Evolutionary conservation across 2,113 vertebrate genomes (phyloP).

Genomic region (Notothenia coriiceps): DNA sequence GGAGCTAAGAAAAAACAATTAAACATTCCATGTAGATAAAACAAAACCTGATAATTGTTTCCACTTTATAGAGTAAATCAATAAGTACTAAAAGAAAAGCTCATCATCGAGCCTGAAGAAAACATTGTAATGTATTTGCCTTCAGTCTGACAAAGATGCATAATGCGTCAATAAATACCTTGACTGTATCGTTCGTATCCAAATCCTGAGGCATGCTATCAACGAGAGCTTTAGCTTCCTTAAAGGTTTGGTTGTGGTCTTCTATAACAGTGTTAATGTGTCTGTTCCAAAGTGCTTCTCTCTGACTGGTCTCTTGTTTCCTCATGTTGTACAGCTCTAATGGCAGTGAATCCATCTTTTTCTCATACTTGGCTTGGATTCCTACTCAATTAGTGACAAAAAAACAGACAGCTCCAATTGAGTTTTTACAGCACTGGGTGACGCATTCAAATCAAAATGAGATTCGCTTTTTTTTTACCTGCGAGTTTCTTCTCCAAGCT

Average conservation of each 20-base stretch:
- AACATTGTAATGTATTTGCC: background rate
- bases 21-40: constrained; percentile 1
- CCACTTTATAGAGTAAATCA: background rate
- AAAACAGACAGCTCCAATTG: background rate
- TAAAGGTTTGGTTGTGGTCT: constrained; percentile 86
- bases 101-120: background rate
- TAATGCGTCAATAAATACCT: constrained; percentile 80
- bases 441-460: background rate
- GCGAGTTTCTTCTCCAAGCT: constrained; percentile 86
- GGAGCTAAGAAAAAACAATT: constrained; percentile 68
- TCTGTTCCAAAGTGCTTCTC: constrained; percentile 88
- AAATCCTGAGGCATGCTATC: constrained; percentile 84
- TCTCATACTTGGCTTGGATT: constrained; percentile 84
- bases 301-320: constrained; percentile 86
- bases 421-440: background rate
- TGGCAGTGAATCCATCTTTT: constrained; percentile 84
- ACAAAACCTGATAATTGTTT: background rate
- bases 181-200: constrained; percentile 83
- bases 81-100: background rate
- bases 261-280: constrained; percentile 86
- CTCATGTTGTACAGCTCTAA: constrained; percentile 86
- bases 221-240: constrained; percentile 85
- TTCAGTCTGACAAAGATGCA: background rate
- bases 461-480: constrained; percentile 81
- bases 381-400: constrained; percentile 79